Percentiles rank a stretch among this genome's conserved stretches.
Conservation (phyloP, 2,888 invertebrate species). For the Coenonympha arcania region DNA sequence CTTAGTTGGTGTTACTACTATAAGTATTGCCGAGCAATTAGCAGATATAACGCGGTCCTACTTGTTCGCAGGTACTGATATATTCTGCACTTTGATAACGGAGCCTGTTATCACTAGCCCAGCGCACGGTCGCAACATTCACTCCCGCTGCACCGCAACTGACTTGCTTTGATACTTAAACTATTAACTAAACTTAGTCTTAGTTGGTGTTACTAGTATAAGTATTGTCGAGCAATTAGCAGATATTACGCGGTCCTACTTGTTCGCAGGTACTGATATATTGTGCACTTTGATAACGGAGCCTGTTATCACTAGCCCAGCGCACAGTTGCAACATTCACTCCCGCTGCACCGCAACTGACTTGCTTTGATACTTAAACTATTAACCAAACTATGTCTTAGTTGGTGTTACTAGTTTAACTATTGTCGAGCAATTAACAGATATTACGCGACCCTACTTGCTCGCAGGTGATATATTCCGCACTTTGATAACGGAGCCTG, state of each 20-base stretch:
- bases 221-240: slow-evolving; percentile 23
- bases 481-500: slow-evolving; percentile 54
- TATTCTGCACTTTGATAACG: slow-evolving; percentile 50
- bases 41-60: slow-evolving; percentile 29
- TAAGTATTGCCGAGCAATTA: no score
- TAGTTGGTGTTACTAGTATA: no score
- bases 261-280: slow-evolving; percentile 33
- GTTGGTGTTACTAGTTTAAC: no score
- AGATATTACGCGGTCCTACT: slow-evolving; percentile 30
- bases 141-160: slow-evolving; percentile 40
- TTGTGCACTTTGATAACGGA: slow-evolving; percentile 50
- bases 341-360: slow-evolving; percentile 34
- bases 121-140: slow-evolving; percentile 66
- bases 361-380: slow-evolving; percentile 35
- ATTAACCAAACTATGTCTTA: no score
- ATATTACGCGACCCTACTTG: slow-evolving; percentile 30
- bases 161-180: slow-evolving; percentile 36
- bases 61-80: slow-evolving; percentile 32
- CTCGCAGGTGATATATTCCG: slow-evolving; percentile 33
- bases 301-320: slow-evolving; percentile 65
- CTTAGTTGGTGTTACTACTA: no score
- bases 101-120: slow-evolving; percentile 62
- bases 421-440: slow-evolving; percentile 23
- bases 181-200: no score
- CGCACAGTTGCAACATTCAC: slow-evolving; percentile 67